Evolutionary conservation across 2,888 invertebrate genomes (phyloP).

Genomic region (Papilio elwesi): DNA sequence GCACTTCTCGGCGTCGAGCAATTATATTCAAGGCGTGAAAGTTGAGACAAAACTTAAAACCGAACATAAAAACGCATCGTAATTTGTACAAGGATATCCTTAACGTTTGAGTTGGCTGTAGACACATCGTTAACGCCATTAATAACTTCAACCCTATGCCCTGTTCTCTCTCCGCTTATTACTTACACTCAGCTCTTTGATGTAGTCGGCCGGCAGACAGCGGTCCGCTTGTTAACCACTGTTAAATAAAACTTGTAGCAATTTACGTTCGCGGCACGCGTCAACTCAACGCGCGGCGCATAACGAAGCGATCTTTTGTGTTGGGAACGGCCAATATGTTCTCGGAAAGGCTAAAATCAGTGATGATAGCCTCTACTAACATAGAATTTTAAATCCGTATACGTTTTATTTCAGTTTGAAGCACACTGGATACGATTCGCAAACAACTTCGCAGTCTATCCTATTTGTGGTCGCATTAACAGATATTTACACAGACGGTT

Average conservation of each 20-base stretch:
- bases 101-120: conserved; percentile 17
- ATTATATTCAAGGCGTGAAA: conserved; percentile 15
- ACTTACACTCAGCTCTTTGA: conserved; percentile 61
- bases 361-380: conserved; percentile 51
- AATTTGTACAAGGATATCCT: conserved; percentile 35
- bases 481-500: conserved; percentile 20
- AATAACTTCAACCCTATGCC: conserved; percentile 31
- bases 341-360: conserved; percentile 62
- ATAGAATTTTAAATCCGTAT: conserved; percentile 53
- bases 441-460: conserved; percentile 31
- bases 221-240: conserved; percentile 63
- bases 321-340: conserved; percentile 63
- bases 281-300: conserved; percentile 58
- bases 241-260: conserved; percentile 65
- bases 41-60: conserved; percentile 24
- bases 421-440: conserved; percentile 42
- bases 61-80: conserved; percentile 21
- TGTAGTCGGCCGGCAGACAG: conserved; percentile 63
- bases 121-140: conserved; percentile 37
- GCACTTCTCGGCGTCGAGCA: neutral
- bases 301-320: conserved; percentile 61
- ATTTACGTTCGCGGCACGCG: conserved; percentile 73
- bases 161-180: conserved; percentile 53
- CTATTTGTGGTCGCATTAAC: conserved; percentile 27
- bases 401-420: conserved; percentile 43